Base-by-base conservation (phyloP, 2,888 invertebrate species). In the Diogma glabrata region DNA sequence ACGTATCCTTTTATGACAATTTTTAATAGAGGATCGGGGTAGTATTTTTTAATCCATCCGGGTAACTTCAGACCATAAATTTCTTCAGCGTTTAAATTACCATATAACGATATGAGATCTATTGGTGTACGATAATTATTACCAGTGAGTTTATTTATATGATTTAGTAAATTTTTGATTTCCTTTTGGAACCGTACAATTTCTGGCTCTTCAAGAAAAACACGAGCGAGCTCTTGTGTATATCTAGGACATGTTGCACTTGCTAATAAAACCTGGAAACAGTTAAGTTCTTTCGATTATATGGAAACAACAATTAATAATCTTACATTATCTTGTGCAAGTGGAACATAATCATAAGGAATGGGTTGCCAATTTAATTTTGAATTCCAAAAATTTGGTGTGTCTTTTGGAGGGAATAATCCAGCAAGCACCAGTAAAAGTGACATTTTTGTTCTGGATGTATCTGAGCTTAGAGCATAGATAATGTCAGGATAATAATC, bases 331-430 rank as follows among this genome's bases (percentile, higher is more conserved):
- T 87, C 87, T 57, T 78, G 68, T 12, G 74, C 65, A 9, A 79
- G 67, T 1, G 81, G 77, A 61, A 81, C 75, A 3, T 81, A 80
- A 61, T 80, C 78, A 2, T 87, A 75, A 5, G 86, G 84, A 51
- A 88, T 79, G 3, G 89, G 89, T 61, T 86, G 84, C 89, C 89
- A 89, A 56, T 75, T 69, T 51, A 86, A 62, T 51, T 72, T 67
- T 47, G 68, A 58, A 61, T 77, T 78, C 81, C 82, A 78, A 57
- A 72, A 70, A 67, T 79, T 71, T 20, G 69, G 59, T 9, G 71
- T 70, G 5, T 69, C 65, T 51, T 69, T 69, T 0, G 84, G 83
- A 46, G 80, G 81, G 73, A 81, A 87, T 49, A 89, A 64, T 6
- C 83, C 86, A 8, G 86, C 82, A 55, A 86, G 71, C 19, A 84